Conservation (phyloP, 2,888 invertebrate genomes). For the Hipparchia sbordonii region DNA sequence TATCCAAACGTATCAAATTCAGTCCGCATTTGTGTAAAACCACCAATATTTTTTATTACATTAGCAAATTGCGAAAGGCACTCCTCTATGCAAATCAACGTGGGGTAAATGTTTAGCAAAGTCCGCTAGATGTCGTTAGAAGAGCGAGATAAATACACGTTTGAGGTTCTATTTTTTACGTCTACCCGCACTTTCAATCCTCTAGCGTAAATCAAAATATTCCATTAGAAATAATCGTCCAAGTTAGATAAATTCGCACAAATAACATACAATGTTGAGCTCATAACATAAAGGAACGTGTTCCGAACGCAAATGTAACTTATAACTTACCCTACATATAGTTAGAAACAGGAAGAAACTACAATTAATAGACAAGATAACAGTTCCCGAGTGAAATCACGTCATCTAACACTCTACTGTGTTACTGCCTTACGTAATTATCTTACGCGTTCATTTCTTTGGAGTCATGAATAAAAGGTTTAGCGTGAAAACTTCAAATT, state of each 20-base stretch:
- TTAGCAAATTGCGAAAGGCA: slow-evolving; percentile 67
- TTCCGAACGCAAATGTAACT: slow-evolving; percentile 46
- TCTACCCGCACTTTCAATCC: neutral
- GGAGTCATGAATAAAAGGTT: neutral
- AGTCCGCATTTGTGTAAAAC: slow-evolving; percentile 62
- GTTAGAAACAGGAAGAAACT: slow-evolving; percentile 70
- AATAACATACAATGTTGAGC: slow-evolving; percentile 48
- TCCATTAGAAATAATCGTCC: neutral
- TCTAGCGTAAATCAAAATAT: slow-evolving; percentile 6
- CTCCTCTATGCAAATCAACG: slow-evolving; percentile 65
- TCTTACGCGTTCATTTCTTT: slow-evolving; percentile 27
- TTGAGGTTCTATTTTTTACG: neutral
- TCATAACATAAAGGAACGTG: slow-evolving; percentile 47
- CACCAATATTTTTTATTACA: slow-evolving; percentile 46
- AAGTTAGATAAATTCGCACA: slow-evolving; percentile 13
- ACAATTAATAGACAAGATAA: slow-evolving; percentile 59
- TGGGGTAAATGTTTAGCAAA: slow-evolving; percentile 34
- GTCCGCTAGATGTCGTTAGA: slow-evolving; percentile 5
- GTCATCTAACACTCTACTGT: slow-evolving; percentile 37
- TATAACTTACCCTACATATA: slow-evolving; percentile 60
- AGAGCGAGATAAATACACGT: slow-evolving; percentile 1
- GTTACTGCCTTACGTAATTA: slow-evolving; percentile 52
- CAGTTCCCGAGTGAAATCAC: slow-evolving; percentile 35
- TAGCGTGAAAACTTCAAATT: neutral
- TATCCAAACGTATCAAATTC: slow-evolving; percentile 69